Base-by-base conservation (phyloP, 2,113 vertebrate genomes). In the Syngnathus typhle region DNA sequence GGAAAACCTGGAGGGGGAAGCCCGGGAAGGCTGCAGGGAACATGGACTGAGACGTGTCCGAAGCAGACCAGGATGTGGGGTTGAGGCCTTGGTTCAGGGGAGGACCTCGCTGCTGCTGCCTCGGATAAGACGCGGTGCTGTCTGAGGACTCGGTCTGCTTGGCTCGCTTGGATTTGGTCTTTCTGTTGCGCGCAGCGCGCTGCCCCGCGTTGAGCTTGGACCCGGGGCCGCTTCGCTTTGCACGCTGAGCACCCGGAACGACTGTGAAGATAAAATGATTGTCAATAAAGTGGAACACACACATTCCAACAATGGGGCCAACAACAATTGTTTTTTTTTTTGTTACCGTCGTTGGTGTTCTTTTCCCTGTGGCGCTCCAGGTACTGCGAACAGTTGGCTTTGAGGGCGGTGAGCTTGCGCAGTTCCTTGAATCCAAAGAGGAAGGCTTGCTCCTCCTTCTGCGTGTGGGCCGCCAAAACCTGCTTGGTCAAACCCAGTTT, bases 381-480 rank as follows among this genome's bases (percentile, higher is more conserved):
- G 80, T 93, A 93, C 38, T 88, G 70, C 15, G 86, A 94, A 87
- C 93, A 94, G 73, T 90, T 90, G 2, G 90, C 88, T 75, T 93
- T 93, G 63, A 95, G 91, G 7, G 84, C 73, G 4, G 86, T 80
- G 27, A 93, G 88, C 16, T 71, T 90, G 4, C 89, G 90, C 2
- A 90, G 88, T 79, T 96, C 94, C 69, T 82, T 91, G 72, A 95
- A 93, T 71, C 88, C 94, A 69, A 82, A 91, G 62, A 98, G 88
- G 85, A 96, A 99, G 63, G 86, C 91, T 80, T 96, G 94, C 72
- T 98, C 96, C 68, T 99, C 96, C 75, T 95, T 96, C 77, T 96
- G 95, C 0, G 96, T 98, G 69, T 98, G 97, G 5, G 93, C 94
- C 0, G 95, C 95, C 87, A 99, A 90, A 62, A 96, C 91, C 78